Percentiles rank a stretch among this genome's conserved stretches.
Conservation (phyloP, 2,888 invertebrate species). For the Drosophila meridiana region DNA sequence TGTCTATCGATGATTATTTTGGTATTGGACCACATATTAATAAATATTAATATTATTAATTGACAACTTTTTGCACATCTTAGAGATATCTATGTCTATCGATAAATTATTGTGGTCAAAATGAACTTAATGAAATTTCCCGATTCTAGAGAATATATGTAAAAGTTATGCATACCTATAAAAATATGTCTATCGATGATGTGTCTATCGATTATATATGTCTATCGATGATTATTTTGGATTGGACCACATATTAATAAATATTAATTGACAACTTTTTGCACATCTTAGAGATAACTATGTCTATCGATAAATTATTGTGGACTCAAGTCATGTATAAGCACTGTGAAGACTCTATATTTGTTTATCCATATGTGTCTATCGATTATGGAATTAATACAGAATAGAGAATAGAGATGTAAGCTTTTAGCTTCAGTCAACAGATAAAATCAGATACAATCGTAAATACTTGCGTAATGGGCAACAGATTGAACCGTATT, state of each 20-base stretch:
- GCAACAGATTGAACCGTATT: neutral
- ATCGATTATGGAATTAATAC: neutral
- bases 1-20: no score
- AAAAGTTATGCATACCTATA: neutral
- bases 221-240: no score
- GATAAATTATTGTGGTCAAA: neutral
- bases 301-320: neutral
- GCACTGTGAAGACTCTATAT: neutral
- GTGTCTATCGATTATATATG: neutral
- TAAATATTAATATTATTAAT: no score
- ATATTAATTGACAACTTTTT: no score
- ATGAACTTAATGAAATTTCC: no score
- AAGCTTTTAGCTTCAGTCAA: neutral
- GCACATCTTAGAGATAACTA: no score
- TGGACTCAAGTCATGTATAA: neutral
- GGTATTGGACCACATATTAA: no score
- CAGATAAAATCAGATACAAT: neutral
- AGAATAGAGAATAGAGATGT: neutral
- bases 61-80: no score
- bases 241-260: no score
- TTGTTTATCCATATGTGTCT: no score
- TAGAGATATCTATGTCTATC: neutral
- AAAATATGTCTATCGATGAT: neutral
- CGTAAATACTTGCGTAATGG: neutral
- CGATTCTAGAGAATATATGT: no score